These are phyloP conservation scores for Orthosia incerta DNA, from an alignment of 2,888 invertebrate genomes.

Conservation along the genomic window DNA sequence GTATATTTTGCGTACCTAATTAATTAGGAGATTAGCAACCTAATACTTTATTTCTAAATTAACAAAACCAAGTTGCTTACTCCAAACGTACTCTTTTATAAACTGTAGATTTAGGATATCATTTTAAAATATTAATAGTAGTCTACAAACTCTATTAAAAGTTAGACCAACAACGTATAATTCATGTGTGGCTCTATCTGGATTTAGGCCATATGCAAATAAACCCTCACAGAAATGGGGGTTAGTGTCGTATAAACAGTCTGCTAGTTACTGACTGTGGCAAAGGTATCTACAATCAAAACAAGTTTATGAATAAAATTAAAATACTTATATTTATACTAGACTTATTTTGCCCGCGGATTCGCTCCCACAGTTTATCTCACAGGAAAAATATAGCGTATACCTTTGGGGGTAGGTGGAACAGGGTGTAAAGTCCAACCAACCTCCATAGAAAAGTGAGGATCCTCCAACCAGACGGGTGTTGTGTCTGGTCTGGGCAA, in stretches of 20 bases:
- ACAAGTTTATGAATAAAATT: background rate
- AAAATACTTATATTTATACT: background rate
- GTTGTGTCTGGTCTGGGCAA: too few species aligned
- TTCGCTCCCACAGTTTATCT: background rate
- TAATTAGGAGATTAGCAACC: constrained; percentile 7
- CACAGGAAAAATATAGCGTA: constrained; percentile 8
- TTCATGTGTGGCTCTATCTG: constrained; percentile 3
- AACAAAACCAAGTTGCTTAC: background rate
- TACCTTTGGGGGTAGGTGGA: too few species aligned
- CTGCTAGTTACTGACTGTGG: background rate
- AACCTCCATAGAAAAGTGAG: too few species aligned
- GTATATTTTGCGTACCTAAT: constrained; percentile 11
- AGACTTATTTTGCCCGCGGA: background rate
- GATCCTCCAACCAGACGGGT: too few species aligned
- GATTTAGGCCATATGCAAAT: constrained; percentile 18
- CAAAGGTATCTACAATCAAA: background rate
- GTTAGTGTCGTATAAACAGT: background rate
- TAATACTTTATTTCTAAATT: background rate
- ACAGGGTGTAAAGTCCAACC: too few species aligned
- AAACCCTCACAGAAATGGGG: background rate
- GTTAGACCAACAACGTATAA: constrained; percentile 20
- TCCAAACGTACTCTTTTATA: background rate
- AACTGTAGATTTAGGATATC: constrained; percentile 2
- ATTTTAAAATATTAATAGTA: background rate
- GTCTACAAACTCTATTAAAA: constrained; percentile 35